phyloP scores from a whole-genome alignment of 2,797 vertebrate genomes.

The Hippocampus kuda region DNA sequence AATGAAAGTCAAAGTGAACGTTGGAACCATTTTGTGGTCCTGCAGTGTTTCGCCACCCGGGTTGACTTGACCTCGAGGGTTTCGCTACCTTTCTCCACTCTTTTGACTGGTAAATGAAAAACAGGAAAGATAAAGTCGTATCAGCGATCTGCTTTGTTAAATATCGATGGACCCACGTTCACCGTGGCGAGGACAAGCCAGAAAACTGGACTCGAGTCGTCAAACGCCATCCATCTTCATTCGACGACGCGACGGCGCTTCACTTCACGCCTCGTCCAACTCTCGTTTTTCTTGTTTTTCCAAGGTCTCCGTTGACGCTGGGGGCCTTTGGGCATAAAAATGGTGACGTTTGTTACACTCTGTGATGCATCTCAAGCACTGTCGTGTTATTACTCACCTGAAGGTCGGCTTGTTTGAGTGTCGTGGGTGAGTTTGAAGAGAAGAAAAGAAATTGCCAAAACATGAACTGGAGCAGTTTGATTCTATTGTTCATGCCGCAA shows the following conservation, averaged over 20 bases:
- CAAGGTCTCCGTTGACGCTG: slow-evolving; percentile 37
- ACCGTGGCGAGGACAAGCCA: slow-evolving; percentile 30
- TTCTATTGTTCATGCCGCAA: neutral
- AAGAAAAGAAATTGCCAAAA: neutral
- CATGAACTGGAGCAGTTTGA: neutral
- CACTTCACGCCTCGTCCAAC: slow-evolving; percentile 35
- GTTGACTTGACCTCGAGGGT: slow-evolving; percentile 32
- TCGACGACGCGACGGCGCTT: slow-evolving; percentile 42
- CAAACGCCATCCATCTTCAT: slow-evolving; percentile 62
- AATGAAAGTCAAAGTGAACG: neutral
- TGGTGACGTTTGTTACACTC: neutral
- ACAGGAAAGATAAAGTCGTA: slow-evolving; percentile 12
- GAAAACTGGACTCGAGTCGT: slow-evolving; percentile 54
- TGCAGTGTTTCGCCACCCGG: slow-evolving; percentile 20
- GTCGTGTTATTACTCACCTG: neutral
- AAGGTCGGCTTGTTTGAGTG: neutral
- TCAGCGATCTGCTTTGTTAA: slow-evolving; percentile 36
- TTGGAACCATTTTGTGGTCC: neutral
- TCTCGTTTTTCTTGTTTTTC: slow-evolving; percentile 25
- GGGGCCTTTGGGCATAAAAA: neutral
- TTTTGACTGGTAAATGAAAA: slow-evolving; percentile 32
- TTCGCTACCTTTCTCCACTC: slow-evolving; percentile 23
- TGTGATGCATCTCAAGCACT: neutral
- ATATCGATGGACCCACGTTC: slow-evolving; percentile 28
- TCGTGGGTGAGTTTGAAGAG: neutral